Base-by-base conservation (phyloP, 1,140 invertebrate genomes). In the Micrasema longulum region DNA sequence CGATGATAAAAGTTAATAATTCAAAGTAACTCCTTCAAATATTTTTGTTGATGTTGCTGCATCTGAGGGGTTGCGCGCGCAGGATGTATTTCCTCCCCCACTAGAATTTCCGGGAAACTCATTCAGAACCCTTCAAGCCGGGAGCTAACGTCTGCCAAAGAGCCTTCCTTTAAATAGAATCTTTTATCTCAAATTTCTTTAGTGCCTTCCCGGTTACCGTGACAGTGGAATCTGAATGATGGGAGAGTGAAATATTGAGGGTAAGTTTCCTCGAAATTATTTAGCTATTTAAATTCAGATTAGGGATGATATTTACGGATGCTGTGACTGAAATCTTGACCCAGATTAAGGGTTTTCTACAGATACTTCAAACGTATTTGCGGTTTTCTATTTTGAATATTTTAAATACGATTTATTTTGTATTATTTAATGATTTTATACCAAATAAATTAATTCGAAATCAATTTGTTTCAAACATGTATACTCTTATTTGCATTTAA, bases 61-160 rank as follows among this genome's bases (percentile, higher is more conserved):
- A 55, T 31, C 52, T 55, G 52, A n/a, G 22, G 12, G 4, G 5
- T 14, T 60, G 55, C 55, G 55, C 55, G 55, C 55, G 55, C 55
- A 38, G 36, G 45, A 53, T 50, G 50, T 57, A 26, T 69, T 76
- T 69, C 67, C 60, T 73, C 72, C 76, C 78, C 68, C 76, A 36
- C 73, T n/a, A 65, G 52, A 78, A 77, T 76, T 53, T 11, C 48
- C 48, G 55, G 55, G 22, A 60, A 41, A 60, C 14, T 60, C 55
- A 60, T 38, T 60, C 55, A 35, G 55, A 38, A 35, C 16, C 12
- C 38, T 10, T 60, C 55, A 11, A 16, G 11, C 20, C 57, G 77
- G 74, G 16, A 78, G 79, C 57, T 78, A 81, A 62, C 60, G 64
- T 70, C 14, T 63, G 45, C 16, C 20, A 35, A 20, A 67, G 43